Evolutionary conservation across 2,888 invertebrate genomes (phyloP), one percentile per base, ranked within the genome.

Genomic region (Laspeyria flexula): DNA sequence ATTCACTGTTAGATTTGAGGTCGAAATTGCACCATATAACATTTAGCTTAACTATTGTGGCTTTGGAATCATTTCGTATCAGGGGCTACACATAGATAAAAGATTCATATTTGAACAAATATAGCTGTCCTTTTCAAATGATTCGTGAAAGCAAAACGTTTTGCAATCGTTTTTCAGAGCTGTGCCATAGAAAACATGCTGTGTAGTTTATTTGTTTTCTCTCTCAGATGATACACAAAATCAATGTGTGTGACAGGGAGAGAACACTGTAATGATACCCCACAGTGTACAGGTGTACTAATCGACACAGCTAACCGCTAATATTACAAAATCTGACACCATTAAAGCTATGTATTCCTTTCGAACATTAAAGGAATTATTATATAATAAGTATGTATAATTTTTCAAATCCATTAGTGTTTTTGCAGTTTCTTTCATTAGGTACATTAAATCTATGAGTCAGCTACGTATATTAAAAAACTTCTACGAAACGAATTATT

Each of bases 321-420:
- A 50, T 51, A 58, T 57, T 65, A 69, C 56, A 57, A 56, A 66
- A 71, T 59, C 55, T 57, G 62, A 60, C 63, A 69, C 66, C 58
- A 67, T 79, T 83, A 83, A 82, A 81, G 77, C 81, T 85, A 83
- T 74, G 71, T 73, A 78, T 79, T 77, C 77, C 77, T 75, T 81
- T 79, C 60, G 62, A 78, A 77, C 44, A 50, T 38, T 51, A 71
- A 76, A 77, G 76, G 77, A 76, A 77, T 78, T 61, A 64, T 66
- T 73, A 69, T 67, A 71, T 73, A 52, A 68, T 73, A 56, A 72
- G 55, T 79, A 77, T 81, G 71, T 71, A 76, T 77, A 76, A 65
- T 75, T 67, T 82, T 82, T 90, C 90, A 91, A 91, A 91, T 91
- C 90, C 90, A 57, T 90, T 85, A 89, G 90, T 90, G 90, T 79